Conservation (phyloP, 2,888 invertebrate species). For the Tolmerus cingulatus region DNA sequence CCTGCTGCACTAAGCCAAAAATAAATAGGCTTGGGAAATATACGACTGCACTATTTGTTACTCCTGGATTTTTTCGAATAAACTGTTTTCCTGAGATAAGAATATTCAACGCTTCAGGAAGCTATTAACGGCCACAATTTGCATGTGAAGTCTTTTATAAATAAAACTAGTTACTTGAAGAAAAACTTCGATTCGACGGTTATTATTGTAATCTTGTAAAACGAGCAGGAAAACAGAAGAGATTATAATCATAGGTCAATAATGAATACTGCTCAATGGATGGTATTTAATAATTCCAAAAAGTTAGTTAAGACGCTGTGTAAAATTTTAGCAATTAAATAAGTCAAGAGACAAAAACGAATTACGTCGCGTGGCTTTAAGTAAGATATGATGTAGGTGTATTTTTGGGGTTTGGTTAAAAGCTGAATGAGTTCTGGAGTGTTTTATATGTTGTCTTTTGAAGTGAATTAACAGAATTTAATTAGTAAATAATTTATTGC, state of each 20-base stretch:
- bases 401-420: not conserved
- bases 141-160: not conserved
- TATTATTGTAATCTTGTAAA: not conserved
- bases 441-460: not conserved
- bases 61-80: not conserved
- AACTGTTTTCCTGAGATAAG: not conserved
- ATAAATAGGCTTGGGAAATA: not conserved
- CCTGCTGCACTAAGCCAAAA: not conserved
- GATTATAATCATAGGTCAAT: not conserved
- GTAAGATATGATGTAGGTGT: not conserved
- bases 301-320: not conserved
- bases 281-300: not conserved
- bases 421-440: not conserved
- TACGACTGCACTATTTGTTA: not conserved
- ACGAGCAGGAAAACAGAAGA: not conserved
- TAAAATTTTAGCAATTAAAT: not conserved
- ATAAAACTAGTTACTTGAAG: not conserved
- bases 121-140: not conserved
- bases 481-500: no score
- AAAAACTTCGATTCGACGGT: not conserved
- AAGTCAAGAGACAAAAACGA: not conserved
- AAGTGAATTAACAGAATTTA: no score
- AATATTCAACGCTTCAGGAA: not conserved
- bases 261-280: not conserved
- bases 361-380: not conserved